These are phyloP conservation scores for Myotis vivesi DNA, from an alignment of 2,797 vertebrate genomes.

Conservation along the genomic window DNA sequence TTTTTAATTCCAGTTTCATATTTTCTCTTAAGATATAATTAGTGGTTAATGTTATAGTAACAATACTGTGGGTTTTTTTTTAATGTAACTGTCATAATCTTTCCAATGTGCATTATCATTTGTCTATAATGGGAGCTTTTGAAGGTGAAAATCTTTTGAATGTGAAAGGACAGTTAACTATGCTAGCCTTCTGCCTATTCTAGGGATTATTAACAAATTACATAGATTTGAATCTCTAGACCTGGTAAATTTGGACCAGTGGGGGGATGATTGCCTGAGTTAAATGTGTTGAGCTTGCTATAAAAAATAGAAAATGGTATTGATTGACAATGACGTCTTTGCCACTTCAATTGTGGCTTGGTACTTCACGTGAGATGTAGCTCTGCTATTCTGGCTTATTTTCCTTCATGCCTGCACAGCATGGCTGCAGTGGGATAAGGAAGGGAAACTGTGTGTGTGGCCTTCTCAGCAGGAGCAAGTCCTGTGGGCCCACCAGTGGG, in stretches of 20 bases:
- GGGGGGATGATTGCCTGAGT: conserved; percentile 78
- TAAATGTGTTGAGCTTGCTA: conserved; percentile 80
- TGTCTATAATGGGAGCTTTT: conserved; percentile 73
- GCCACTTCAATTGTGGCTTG: conserved; percentile 88
- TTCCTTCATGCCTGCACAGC: conserved; percentile 83
- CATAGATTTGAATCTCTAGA: conserved; percentile 82
- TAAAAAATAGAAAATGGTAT: conserved; percentile 75
- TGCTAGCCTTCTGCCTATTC: conserved; percentile 77
- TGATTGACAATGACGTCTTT: conserved; percentile 88
- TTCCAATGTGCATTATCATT: conserved; percentile 82
- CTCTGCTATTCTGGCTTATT: conserved; percentile 86
- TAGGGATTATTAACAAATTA: conserved; percentile 82
- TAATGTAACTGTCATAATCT: conserved; percentile 78
- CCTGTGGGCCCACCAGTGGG: conserved; percentile 83
- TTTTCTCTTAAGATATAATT: conserved; percentile 22
- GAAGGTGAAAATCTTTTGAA: conserved; percentile 84
- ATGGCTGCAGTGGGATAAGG: conserved; percentile 84
- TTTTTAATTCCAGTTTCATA: background rate
- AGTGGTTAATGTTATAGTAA: background rate
- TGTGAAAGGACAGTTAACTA: conserved; percentile 86
- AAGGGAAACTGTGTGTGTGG: conserved; percentile 68
- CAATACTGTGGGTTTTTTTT: background rate
- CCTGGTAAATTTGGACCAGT: conserved; percentile 86
- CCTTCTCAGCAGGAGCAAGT: conserved; percentile 84
- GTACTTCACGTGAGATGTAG: conserved; percentile 81